phyloP scores from a whole-genome alignment of 2,888 invertebrate genomes.

The Dinocampus coccinellae region DNA sequence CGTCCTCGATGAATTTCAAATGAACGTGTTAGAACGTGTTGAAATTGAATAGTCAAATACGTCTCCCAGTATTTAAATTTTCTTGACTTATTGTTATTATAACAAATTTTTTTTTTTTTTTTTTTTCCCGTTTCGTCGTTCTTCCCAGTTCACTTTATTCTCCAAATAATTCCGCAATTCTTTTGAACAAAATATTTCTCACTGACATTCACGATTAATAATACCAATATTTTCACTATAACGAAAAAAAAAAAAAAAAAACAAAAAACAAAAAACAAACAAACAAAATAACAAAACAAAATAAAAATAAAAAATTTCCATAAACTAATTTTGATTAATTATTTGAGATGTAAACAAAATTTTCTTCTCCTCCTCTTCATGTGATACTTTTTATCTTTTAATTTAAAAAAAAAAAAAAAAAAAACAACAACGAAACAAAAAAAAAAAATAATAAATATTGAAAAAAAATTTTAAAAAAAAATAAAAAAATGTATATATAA shows the following conservation, averaged over 20 bases:
- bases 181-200: neutral
- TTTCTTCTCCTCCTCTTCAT: neutral
- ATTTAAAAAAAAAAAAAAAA: conserved; percentile 17
- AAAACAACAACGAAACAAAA: conserved; percentile 18
- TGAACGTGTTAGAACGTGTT: neutral
- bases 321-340: conserved; percentile 9
- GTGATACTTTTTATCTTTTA: neutral
- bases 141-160: neutral
- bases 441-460: too few relatives aligned
- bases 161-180: neutral
- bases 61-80: neutral
- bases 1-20: conserved; percentile 17
- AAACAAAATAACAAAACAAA: too few relatives aligned
- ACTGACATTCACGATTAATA: neutral
- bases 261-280: neutral
- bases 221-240: neutral
- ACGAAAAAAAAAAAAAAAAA: neutral
- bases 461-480: too few relatives aligned
- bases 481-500: neutral
- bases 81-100: too few relatives aligned
- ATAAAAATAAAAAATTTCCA: too few relatives aligned
- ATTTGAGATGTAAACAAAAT: neutral
- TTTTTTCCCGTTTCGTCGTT: neutral
- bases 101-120: neutral
- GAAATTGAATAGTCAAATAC: neutral